Conservation (phyloP, 2,113 vertebrate genomes). For the Turnix velox region DNA sequence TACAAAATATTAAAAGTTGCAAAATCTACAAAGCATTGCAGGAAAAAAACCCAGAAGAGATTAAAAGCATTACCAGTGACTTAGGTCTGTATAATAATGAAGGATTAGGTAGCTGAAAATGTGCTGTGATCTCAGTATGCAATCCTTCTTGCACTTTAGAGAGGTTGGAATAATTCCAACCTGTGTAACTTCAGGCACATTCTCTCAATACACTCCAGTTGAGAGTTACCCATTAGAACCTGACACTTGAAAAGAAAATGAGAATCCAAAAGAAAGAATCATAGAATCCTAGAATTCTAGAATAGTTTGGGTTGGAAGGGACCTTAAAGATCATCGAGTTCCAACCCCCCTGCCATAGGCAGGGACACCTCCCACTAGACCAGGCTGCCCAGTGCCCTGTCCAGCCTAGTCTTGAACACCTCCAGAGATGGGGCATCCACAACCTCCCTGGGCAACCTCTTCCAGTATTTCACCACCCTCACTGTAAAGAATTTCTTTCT, state of each 20-base stretch:
- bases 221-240: neutral
- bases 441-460: too few relatives aligned
- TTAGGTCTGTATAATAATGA: neutral
- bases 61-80: neutral
- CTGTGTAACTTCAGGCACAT: neutral
- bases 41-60: neutral
- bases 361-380: too few relatives aligned
- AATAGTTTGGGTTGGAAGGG: too few relatives aligned
- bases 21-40: slow-evolving; percentile 29
- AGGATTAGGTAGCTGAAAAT: neutral
- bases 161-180: neutral
- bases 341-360: too few relatives aligned
- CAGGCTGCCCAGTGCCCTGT: too few relatives aligned
- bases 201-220: neutral
- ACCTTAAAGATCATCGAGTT: too few relatives aligned
- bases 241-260: neutral
- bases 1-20: slow-evolving; percentile 49
- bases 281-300: too few relatives aligned
- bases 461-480: too few relatives aligned
- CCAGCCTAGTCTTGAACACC: too few relatives aligned
- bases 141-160: neutral
- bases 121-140: neutral
- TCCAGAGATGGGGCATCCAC: too few relatives aligned
- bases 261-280: neutral
- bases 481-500: too few relatives aligned